A percentile compares a stretch with the other conserved stretches of the same genome.
Evolutionary conservation across 1,140 invertebrate species (phyloP).

Genomic region (Rhagoletis pomonella): DNA sequence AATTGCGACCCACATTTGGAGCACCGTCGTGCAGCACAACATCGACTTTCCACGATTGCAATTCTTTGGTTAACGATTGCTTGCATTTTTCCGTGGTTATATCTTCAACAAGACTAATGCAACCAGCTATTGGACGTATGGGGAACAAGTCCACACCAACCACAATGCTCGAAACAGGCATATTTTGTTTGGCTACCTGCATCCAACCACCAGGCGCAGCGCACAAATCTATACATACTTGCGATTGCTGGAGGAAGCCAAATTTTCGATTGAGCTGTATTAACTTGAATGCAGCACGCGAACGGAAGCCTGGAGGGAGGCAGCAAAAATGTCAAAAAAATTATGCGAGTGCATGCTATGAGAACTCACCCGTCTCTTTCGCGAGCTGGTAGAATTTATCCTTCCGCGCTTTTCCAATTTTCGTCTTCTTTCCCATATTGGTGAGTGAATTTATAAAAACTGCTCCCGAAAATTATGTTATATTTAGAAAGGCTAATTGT

Average conservation of each 20-base stretch:
- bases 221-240: constrained; percentile 98
- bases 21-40: constrained; percentile 98
- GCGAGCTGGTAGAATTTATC: constrained; percentile 99
- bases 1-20: constrained; percentile 98
- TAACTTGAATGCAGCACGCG: constrained; percentile 98
- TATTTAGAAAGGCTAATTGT: background rate
- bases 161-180: constrained; percentile 97
- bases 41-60: constrained; percentile 98
- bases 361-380: constrained; percentile 93
- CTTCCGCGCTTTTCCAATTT: constrained; percentile 97
- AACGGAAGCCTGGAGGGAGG: constrained; percentile 87
- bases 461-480: background rate
- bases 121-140: constrained; percentile 94
- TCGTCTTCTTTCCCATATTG: constrained; percentile 96
- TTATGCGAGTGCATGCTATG: background rate
- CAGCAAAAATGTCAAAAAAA: constrained; percentile 5
- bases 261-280: constrained; percentile 98
- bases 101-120: constrained; percentile 92
- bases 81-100: constrained; percentile 97
- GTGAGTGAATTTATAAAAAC: background rate
- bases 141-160: constrained; percentile 97
- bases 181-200: constrained; percentile 99
- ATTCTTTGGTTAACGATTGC: constrained; percentile 85
- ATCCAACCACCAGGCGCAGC: constrained; percentile 99
- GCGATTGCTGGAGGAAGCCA: constrained; percentile 96